phyloP scores from a whole-genome alignment of 1,140 invertebrate species.

The Macrobrachium nipponense region DNA sequence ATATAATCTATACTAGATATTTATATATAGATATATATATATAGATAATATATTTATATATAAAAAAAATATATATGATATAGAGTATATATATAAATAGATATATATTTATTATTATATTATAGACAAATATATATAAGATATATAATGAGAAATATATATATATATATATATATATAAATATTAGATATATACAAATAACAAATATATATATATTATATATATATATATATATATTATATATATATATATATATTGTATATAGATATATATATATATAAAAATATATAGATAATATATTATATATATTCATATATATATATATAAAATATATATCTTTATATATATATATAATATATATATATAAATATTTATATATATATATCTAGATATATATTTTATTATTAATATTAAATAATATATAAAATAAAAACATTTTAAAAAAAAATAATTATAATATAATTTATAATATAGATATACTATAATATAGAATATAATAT shows the following conservation, averaged over 20 bases:
- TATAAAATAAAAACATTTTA: no score
- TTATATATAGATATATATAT: no score
- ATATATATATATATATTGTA: no score
- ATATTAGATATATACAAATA: not conserved
- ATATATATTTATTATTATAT: not conserved
- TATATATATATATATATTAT: not conserved
- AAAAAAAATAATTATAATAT: no score
- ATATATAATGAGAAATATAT: not conserved
- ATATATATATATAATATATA: not conserved
- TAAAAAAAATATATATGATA: not conserved
- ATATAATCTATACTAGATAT: not conserved
- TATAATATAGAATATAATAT: no score
- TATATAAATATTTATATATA: not conserved
- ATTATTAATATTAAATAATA: no score
- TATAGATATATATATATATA: no score
- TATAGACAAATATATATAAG: not conserved
- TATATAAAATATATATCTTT: conserved; percentile 1
- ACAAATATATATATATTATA: no score
- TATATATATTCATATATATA: not conserved
- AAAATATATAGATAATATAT: not conserved
- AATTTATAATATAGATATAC: no score
- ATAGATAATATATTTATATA: no score
- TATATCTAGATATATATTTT: not conserved
- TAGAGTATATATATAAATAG: not conserved
- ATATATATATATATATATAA: conserved; percentile 7